phyloP scores from a whole-genome alignment of 2,113 vertebrate genomes.

The Cygnus atratus region DNA sequence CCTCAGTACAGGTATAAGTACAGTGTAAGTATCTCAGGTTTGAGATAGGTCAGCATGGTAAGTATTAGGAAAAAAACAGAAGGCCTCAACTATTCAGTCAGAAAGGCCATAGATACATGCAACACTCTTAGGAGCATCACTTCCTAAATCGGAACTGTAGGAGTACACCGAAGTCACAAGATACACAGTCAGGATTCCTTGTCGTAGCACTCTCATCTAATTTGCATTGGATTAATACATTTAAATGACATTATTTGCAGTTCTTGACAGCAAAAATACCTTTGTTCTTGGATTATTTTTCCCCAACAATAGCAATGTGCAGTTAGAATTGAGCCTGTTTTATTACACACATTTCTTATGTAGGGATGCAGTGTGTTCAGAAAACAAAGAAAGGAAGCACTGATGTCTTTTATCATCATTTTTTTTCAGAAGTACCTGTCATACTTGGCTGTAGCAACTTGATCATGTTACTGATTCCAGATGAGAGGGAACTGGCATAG shows the following conservation, averaged over 20 bases:
- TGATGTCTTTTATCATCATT: rapidly evolving
- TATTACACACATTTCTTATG: not conserved
- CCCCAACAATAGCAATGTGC: not conserved
- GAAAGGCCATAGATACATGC: not conserved
- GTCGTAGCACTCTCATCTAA: not conserved
- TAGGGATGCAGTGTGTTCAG: not conserved
- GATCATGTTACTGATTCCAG: conserved; percentile 85
- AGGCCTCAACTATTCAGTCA: not conserved
- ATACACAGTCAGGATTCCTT: not conserved
- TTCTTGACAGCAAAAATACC: not conserved
- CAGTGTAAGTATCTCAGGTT: not conserved
- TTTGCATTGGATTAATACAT: not conserved
- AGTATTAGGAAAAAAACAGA: not conserved
- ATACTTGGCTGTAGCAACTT: conserved; percentile 88
- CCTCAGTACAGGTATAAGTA: not conserved
- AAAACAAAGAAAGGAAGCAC: not conserved
- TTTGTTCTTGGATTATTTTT: not conserved
- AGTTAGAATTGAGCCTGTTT: not conserved
- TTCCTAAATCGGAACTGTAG: not conserved
- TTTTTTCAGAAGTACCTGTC: conserved; percentile 77
- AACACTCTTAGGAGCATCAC: not conserved
- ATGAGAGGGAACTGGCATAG: conserved; percentile 85
- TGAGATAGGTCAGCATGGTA: not conserved
- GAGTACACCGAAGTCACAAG: not conserved
- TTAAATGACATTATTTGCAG: not conserved